Conservation (phyloP, 2,113 vertebrate species). For the Elephas maximus region DNA sequence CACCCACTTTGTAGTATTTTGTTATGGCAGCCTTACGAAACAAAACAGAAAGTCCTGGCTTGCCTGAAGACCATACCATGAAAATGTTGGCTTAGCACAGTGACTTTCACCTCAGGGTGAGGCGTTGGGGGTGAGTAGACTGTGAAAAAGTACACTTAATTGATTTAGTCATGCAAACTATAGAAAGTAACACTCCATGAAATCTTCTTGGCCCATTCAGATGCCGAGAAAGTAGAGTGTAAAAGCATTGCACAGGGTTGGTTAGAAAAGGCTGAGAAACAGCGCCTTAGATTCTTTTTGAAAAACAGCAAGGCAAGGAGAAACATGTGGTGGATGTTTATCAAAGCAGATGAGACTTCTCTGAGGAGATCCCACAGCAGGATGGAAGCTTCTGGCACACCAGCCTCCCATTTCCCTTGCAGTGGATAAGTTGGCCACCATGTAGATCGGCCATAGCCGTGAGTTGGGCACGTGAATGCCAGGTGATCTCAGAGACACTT, state of each 20-base stretch:
- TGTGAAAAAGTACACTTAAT: neutral
- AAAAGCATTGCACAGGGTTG: neutral
- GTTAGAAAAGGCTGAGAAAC: neutral
- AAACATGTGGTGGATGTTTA: neutral
- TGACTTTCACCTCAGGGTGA: neutral
- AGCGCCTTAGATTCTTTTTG: neutral
- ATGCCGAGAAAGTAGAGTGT: neutral
- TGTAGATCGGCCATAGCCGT: fast-evolving
- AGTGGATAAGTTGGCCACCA: neutral
- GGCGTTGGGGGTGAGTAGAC: neutral
- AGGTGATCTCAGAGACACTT: neutral
- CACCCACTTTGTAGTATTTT: too few species aligned
- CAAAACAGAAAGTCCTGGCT: neutral
- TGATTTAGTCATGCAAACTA: neutral
- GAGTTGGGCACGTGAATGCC: neutral
- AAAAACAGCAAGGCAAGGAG: neutral
- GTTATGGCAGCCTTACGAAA: too few species aligned
- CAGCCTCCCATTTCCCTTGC: neutral
- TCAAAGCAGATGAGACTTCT: neutral
- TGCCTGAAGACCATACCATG: neutral
- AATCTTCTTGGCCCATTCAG: neutral
- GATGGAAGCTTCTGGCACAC: neutral
- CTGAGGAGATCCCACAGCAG: neutral
- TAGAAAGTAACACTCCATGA: neutral
- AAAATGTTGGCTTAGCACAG: neutral